Evolutionary conservation across 2,797 vertebrate genomes (phyloP).

Genomic region (Hoplostethus mediterraneus): DNA sequence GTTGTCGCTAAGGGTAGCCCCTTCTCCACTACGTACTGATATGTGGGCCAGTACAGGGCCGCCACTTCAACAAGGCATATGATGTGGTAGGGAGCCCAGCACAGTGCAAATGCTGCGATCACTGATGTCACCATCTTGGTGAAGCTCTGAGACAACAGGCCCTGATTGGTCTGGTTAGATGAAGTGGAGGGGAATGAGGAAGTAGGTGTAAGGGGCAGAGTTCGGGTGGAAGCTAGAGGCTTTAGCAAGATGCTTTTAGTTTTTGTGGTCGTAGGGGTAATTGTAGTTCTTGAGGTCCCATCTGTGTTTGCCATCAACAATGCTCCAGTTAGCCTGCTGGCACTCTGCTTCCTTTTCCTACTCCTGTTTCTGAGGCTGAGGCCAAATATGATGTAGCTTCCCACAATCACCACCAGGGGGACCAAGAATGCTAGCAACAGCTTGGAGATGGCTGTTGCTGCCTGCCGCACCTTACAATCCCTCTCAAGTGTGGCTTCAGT

Average conservation of each 20-base stretch:
- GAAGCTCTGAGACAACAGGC: slow-evolving; percentile 70
- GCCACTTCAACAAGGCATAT: slow-evolving; percentile 82
- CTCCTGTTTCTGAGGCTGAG: slow-evolving; percentile 64
- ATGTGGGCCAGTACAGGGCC: slow-evolving; percentile 37
- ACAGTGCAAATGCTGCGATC: slow-evolving; percentile 83
- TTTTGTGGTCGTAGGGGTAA: slow-evolving; percentile 1
- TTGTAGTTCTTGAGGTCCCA: neutral
- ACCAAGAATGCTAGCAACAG: slow-evolving; percentile 75
- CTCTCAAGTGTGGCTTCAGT: slow-evolving; percentile 46
- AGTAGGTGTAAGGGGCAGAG: neutral
- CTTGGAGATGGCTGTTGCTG: slow-evolving; percentile 78
- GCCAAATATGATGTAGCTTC: slow-evolving; percentile 74
- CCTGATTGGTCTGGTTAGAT: slow-evolving; percentile 4
- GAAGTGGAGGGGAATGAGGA: neutral
- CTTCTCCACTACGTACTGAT: slow-evolving; percentile 66
- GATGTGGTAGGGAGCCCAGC: slow-evolving; percentile 87
- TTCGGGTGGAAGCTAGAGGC: neutral
- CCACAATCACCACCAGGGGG: slow-evolving; percentile 78
- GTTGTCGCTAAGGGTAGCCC: slow-evolving; percentile 80
- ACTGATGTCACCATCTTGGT: slow-evolving; percentile 82
- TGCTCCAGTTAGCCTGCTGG: neutral
- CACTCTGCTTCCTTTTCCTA: slow-evolving; percentile 58
- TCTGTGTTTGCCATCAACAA: slow-evolving; percentile 20
- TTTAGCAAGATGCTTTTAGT: slow-evolving; percentile 17
- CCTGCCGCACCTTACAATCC: slow-evolving; percentile 71